These are phyloP conservation scores for Podocnemis expansa DNA, from an alignment of 2,113 vertebrate genomes.

Conservation along the genomic window DNA sequence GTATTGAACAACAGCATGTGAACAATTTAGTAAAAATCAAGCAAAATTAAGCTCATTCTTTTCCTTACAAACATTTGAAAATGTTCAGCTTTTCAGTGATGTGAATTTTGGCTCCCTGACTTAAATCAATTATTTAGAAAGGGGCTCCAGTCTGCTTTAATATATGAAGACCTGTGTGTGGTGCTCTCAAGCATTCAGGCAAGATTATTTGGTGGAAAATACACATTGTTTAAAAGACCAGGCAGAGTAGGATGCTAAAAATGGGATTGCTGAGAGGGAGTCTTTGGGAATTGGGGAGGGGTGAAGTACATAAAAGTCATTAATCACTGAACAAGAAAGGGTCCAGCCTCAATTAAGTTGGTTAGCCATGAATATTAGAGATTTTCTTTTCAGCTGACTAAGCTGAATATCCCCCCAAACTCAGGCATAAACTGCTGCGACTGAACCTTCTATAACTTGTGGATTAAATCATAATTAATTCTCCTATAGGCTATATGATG, in stretches of 20 bases:
- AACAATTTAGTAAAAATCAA: conserved; percentile 20
- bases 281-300: not conserved
- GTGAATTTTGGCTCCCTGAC: not conserved
- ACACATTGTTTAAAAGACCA: not conserved
- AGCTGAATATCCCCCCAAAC: not conserved
- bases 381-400: not conserved
- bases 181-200: not conserved
- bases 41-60: not conserved
- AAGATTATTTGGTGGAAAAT: not conserved
- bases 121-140: not conserved
- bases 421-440: not conserved
- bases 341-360: not conserved
- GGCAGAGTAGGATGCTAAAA: not conserved
- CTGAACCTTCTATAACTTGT: not conserved
- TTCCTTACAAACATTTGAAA: not conserved
- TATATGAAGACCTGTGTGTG: not conserved
- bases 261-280: not conserved
- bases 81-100: not conserved
- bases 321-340: not conserved
- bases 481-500: not conserved
- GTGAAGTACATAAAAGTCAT: not conserved
- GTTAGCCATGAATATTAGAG: not conserved
- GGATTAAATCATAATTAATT: not conserved
- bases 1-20: not conserved
- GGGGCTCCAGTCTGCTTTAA: not conserved